Evolutionary conservation across 2,888 invertebrate genomes (phyloP), one percentile per base, ranked within the genome.

Genomic region (Pollenia amentaria): DNA sequence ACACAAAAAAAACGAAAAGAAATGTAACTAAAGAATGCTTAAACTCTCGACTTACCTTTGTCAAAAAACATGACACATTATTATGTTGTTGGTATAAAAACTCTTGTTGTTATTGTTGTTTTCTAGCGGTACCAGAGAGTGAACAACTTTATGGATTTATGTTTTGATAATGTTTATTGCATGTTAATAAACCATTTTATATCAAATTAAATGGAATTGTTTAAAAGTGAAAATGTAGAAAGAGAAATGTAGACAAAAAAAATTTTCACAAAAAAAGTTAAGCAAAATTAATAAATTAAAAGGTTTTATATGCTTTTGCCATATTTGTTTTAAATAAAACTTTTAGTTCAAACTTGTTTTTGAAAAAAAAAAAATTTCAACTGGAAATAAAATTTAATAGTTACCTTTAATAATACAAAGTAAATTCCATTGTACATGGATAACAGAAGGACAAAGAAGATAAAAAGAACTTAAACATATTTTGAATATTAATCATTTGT

Each of bases 201-300:
- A n/a, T 48, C 46, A 57, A 69, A 53, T 67, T 60, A 62, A 75
- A 77, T 53, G n/a, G 14, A 75, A 65, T 65, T 73, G 21, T 60
- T 67, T 73, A 57, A 84, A 78, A 84, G 51, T 60, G 65, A 78
- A 84, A 72, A 65, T 65, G 44, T 72, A 60, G 40, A 78, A 82
- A 62, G 60, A 40, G 44, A 60, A 67, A 60, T 57, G 75, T 8
- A 53, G 6, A 51, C 14, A 29, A 81, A 60, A 67, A 21, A 48
- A 55, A 18, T 14, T 29, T 29, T 29, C 3, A 55, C 7, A 55
- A 18, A 51, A 29, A n/a, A 51, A 40, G 18, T 9, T 7, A 9
- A 53, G 51, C 60, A 72, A 60, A 78, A 69, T 82, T 78, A 85
- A 81, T 77, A 77, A 81, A 85, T 73, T 85, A 82, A 72, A 85